These are phyloP conservation scores for Argopecten irradians DNA, from an alignment of 1,140 invertebrate genomes.

Conservation along the genomic window DNA sequence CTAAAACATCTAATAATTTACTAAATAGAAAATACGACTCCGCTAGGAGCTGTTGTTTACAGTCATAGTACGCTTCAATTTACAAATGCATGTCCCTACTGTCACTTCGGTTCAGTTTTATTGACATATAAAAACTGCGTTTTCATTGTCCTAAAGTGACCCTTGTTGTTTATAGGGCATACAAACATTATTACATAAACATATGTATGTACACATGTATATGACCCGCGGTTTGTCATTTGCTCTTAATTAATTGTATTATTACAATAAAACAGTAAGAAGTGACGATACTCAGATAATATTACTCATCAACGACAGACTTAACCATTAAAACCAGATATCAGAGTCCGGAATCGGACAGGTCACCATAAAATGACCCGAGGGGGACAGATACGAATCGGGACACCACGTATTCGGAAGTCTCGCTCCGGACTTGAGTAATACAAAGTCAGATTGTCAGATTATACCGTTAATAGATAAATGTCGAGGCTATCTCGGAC, in stretches of 20 bases:
- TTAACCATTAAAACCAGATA: not conserved
- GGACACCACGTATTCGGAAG: not conserved
- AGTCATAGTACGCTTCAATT: no score
- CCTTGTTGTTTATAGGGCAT: no score
- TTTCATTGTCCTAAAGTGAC: no score
- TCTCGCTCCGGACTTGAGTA: not conserved
- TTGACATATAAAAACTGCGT: no score
- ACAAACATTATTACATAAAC: no score
- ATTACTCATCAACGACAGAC: not conserved
- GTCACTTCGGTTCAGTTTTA: no score
- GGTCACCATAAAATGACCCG: not conserved
- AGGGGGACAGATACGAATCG: not conserved
- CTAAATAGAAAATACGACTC: no score
- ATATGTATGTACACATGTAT: no score
- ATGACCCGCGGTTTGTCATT: no score
- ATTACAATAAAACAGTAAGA: not conserved
- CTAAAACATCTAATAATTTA: no score
- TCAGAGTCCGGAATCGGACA: not conserved
- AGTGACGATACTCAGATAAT: not conserved
- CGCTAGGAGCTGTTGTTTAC: no score
- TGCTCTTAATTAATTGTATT: not conserved
- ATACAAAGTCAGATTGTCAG: not conserved
- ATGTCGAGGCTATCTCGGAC: not conserved
- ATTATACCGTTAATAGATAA: not conserved
- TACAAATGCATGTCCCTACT: no score